Evolutionary conservation across 1,140 invertebrate species (phyloP).

Genomic region (Atta colombica): DNA sequence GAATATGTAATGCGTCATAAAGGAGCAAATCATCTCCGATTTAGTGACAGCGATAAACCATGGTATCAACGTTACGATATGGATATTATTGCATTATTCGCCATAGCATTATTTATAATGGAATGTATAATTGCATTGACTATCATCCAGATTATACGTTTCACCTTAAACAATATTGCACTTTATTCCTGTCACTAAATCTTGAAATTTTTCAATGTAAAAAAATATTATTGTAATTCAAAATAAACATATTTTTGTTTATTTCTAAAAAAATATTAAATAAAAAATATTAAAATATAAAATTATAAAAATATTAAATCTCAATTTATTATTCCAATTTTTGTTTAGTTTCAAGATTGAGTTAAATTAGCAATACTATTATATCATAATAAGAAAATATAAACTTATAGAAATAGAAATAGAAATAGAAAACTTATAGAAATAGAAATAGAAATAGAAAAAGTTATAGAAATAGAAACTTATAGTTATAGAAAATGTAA

Average conservation of each 20-base stretch:
- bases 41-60: conserved; percentile 78
- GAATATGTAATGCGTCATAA: conserved; percentile 85
- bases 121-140: not conserved
- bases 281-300: not conserved
- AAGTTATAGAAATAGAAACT: too few relatives aligned
- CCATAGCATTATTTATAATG: conserved; percentile 6
- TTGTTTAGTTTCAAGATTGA: not conserved
- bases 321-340: not conserved
- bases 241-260: not conserved
- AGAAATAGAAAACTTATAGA: too few relatives aligned
- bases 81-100: conserved; percentile 82
- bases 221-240: not conserved
- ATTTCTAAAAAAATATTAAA: not conserved
- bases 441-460: too few relatives aligned
- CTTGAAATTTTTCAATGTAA: not conserved
- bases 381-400: not conserved
- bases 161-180: not conserved
- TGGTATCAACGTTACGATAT: conserved; percentile 85
- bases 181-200: not conserved
- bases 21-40: conserved; percentile 79
- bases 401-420: too few relatives aligned
- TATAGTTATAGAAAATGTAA: too few relatives aligned
- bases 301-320: not conserved
- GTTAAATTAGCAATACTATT: not conserved
- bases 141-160: conserved; percentile 8